A percentile compares a stretch with the other conserved stretches of the same genome.
These are phyloP conservation scores for Drosophila sp. DNA, from an alignment of 1,140 invertebrate genomes.

Conservation along the genomic window DNA sequence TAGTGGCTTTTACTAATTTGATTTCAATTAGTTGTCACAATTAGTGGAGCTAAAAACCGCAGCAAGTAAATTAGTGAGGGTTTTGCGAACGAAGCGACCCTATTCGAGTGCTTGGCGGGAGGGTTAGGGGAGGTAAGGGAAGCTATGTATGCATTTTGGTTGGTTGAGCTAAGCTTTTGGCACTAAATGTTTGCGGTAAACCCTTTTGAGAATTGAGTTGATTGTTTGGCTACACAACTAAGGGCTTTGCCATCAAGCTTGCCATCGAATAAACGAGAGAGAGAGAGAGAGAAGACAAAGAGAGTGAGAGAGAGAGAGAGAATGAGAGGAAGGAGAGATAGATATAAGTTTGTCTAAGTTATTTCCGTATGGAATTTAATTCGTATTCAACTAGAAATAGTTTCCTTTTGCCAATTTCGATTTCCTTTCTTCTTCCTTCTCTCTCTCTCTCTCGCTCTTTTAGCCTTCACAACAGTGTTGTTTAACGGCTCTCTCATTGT, in stretches of 20 bases:
- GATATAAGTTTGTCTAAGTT: not conserved
- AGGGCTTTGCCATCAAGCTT: not conserved
- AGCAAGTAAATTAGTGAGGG: conserved; percentile 64
- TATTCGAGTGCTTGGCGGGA: not conserved
- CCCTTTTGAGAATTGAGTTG: conserved; percentile 16
- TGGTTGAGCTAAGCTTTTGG: conserved; percentile 10
- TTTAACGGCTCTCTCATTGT: not conserved
- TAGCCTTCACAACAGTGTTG: not conserved
- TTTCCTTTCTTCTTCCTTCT: not conserved
- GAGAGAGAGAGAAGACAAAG: not conserved
- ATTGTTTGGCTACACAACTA: conserved; percentile 9
- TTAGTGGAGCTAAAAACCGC: conserved; percentile 67
- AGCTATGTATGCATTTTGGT: conserved; percentile 12
- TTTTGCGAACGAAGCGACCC: not conserved
- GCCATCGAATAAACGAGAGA: not conserved
- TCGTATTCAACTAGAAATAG: not conserved
- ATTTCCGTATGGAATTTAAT: conserved; percentile 1
- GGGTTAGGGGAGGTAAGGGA: not conserved
- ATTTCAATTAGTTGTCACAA: conserved; percentile 77
- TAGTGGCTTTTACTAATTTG: conserved; percentile 72
- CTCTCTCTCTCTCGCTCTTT: not conserved
- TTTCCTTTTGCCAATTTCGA: not conserved
- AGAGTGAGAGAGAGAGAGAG: not conserved
- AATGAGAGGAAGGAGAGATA: not conserved
- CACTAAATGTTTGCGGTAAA: conserved; percentile 10